Base-by-base conservation (phyloP, 2,113 vertebrate genomes). In the Orycteropus afer region DNA sequence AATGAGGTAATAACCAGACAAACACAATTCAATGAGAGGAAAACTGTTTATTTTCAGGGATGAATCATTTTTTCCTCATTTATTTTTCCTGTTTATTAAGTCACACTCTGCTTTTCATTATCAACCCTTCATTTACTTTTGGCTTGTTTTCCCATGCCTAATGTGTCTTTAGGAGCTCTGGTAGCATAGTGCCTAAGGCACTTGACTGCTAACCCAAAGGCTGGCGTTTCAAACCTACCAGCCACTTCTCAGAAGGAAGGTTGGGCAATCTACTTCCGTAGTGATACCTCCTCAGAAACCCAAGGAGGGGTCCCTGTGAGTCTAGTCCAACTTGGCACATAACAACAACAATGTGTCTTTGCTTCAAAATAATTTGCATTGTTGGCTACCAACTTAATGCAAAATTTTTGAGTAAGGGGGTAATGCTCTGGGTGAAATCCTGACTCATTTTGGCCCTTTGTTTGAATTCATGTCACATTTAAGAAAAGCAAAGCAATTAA, bases 1-100 rank as follows among this genome's bases (percentile, higher is more conserved):
- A 93, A 93, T 78, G 69, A 85, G 18, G 4, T 71, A 77, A 81
- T 90, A n/a, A 57, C 34, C 34, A 84, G 85, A 71, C 51, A 93
- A 89, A 91, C 55, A 40, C 59, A 89, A 93, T 89, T 93, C 69
- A 63, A 42, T 69, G 65, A 90, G 14, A 65, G 78, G 61, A 63
- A 53, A 95, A 25, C 9, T 42, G 34, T 92, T 95, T 92, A 86
- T 53, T 80, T 96, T 93, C 27, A 91, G 57, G 3, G 29, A 80
- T 77, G 15, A 81, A 53, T 90, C 55, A 22, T 94, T 83, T 91
- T 90, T 40, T 93, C 3, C 42, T 63, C 40, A 45, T 42, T 86
- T 57, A 61, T 69, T 87, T 96, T 40, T 13, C 37, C 3, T 94
- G 40, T 61, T 81, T 86, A 85, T 80, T 79, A 93, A 80, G 74